Evolutionary conservation across 2,797 vertebrate species (phyloP), one percentile per base, ranked within the genome.

Genomic region (Rhinoraja longicauda): DNA sequence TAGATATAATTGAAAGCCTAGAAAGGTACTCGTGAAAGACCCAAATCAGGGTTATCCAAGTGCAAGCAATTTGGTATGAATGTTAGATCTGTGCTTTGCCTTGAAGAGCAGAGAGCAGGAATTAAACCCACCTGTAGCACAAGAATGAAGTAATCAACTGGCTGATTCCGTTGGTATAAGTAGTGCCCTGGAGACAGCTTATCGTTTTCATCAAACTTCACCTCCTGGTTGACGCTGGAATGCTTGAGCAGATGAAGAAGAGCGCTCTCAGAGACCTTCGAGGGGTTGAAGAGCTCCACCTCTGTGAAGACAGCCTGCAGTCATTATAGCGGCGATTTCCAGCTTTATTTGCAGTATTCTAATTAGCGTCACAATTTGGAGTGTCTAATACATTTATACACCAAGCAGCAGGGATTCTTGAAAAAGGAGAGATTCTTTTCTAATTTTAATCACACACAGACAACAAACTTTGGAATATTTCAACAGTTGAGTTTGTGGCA

Each of bases 151-250:
- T 98, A 99, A 93, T 98, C 98, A 94, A 98, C 98, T 0, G 98
- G 97, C 94, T 96, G 97, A 96, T 98, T 98, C 82, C 98, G 97
- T 3, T 97, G 97, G 95, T 98, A 99, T 70, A 99, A 95, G 94
- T 98, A 99, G 94, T 99, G 98, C 29, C 95, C 96, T 0, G 97
- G 93, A 13, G 97, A 97, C 93, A 97, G 95, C 0, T 97, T 97
- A 95, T 98, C 95, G 94, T 86, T 95, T 4, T 96, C 96, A 70
- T 99, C 97, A 94, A 98, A 99, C 94, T 96, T 97, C 86, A 98
- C 97, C 94, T 99, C 98, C 95, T 98, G 98, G 95, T 97, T 98
- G 94, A 98, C 98, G 0, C 97, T 98, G 94, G 98, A 98, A 93
- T 98, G 98, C 93, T 97, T 98, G 53, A 99, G 96, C 92, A 99